Evolutionary conservation across 2,797 vertebrate genomes (phyloP).

Genomic region (Scarus forsteni): DNA sequence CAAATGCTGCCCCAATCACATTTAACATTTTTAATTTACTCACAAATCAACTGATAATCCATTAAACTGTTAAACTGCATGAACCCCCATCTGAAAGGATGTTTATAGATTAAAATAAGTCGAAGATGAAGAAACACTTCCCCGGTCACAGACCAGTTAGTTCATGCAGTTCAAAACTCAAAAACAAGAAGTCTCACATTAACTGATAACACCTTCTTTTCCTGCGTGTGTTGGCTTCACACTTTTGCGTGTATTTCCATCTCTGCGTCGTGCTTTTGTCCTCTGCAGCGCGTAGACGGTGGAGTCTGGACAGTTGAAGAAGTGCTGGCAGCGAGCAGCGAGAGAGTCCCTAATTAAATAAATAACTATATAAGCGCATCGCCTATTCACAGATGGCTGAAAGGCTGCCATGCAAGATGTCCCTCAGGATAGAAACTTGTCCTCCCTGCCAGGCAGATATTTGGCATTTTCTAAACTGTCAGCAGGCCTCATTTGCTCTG

Average conservation of each 20-base stretch:
- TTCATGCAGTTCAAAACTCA: too few species aligned
- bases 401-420: slow-evolving; percentile 74
- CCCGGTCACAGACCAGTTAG: too few species aligned
- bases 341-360: slow-evolving; percentile 63
- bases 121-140: too few species aligned
- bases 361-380: slow-evolving; percentile 63
- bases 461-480: slow-evolving; percentile 73
- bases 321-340: slow-evolving; percentile 38
- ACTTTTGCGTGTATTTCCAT: slow-evolving; percentile 1
- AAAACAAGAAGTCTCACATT: too few species aligned
- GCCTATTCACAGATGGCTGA: slow-evolving; percentile 77
- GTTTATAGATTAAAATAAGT: too few species aligned
- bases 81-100: too few species aligned
- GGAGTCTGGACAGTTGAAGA: slow-evolving; percentile 25
- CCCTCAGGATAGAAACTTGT: slow-evolving; percentile 68
- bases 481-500: slow-evolving; percentile 67
- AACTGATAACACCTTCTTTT: neutral
- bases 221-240: neutral
- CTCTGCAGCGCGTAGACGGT: slow-evolving; percentile 18
- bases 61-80: too few species aligned
- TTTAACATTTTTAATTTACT: too few species aligned
- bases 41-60: too few species aligned
- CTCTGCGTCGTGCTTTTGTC: neutral
- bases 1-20: too few species aligned
- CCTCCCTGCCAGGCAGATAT: slow-evolving; percentile 68